These are phyloP conservation scores for Drosophila baimaii DNA, from an alignment of 1,140 invertebrate species.

Conservation along the genomic window DNA sequence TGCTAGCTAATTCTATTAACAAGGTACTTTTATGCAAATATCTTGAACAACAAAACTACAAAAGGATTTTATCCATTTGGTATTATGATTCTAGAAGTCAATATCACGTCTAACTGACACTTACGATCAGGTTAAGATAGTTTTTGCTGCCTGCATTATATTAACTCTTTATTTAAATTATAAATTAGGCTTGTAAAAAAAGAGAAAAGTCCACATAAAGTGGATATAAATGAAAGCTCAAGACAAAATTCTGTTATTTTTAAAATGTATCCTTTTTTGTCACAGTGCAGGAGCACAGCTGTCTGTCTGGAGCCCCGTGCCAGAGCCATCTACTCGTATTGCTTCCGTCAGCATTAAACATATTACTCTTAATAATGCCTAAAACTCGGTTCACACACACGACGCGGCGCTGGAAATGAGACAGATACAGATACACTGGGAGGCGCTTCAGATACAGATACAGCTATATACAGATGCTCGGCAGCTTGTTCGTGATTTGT, in stretches of 20 bases:
- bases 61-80: neutral
- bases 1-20: neutral
- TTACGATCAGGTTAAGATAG: too few relatives aligned
- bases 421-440: constrained; percentile 18
- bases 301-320: constrained; percentile 47
- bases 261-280: neutral
- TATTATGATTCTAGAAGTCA: neutral
- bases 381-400: constrained; percentile 57
- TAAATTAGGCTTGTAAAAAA: neutral
- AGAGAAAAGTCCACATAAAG: neutral
- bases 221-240: too few relatives aligned
- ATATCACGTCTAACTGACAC: neutral
- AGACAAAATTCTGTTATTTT: neutral
- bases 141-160: neutral
- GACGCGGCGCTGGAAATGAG: constrained; percentile 12
- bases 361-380: constrained; percentile 76
- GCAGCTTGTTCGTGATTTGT: constrained; percentile 78
- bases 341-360: constrained; percentile 80
- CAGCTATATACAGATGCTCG: constrained; percentile 33
- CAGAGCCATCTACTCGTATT: constrained; percentile 56
- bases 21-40: neutral
- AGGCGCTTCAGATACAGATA: constrained; percentile 36
- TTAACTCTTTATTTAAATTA: too few relatives aligned
- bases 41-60: neutral
- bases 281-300: constrained; percentile 24